Evolutionary conservation across 2,888 invertebrate species (phyloP).

Genomic region (Scaeva pyrastri): DNA sequence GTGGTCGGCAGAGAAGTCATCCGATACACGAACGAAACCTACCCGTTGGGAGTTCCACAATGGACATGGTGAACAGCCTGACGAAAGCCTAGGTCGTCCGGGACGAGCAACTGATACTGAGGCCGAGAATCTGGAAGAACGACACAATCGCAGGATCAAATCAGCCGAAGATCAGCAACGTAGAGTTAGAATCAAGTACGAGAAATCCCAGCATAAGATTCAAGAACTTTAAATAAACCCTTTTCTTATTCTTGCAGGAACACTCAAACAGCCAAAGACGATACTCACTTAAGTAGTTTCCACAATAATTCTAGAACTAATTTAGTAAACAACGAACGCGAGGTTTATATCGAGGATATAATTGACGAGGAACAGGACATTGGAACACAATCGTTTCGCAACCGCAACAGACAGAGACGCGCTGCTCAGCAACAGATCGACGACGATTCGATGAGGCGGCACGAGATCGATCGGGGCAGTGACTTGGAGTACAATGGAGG

Average conservation of each 20-base stretch:
- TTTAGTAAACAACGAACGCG: slow-evolving; percentile 83
- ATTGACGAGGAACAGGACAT: slow-evolving; percentile 79
- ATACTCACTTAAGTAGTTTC: slow-evolving; percentile 81
- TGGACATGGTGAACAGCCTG: slow-evolving; percentile 84
- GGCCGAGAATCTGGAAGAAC: slow-evolving; percentile 68
- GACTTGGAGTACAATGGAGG: slow-evolving; percentile 85
- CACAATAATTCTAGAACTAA: slow-evolving; percentile 84
- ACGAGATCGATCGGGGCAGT: slow-evolving; percentile 91
- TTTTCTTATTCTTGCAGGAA: slow-evolving; percentile 79
- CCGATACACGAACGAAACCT: slow-evolving; percentile 87
- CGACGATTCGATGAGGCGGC: slow-evolving; percentile 89
- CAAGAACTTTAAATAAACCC: not conserved
- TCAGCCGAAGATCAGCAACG: slow-evolving; percentile 82
- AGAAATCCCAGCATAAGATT: slow-evolving; percentile 20
- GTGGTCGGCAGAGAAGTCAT: slow-evolving; percentile 91
- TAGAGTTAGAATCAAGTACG: slow-evolving; percentile 83
- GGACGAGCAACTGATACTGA: slow-evolving; percentile 81
- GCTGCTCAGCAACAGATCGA: slow-evolving; percentile 86
- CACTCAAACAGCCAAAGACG: slow-evolving; percentile 82
- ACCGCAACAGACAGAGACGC: slow-evolving; percentile 76
- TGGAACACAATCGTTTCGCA: slow-evolving; percentile 68
- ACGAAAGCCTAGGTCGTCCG: slow-evolving; percentile 82
- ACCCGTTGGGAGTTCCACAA: slow-evolving; percentile 90
- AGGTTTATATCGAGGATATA: slow-evolving; percentile 82
- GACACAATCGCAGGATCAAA: slow-evolving; percentile 78